Percentiles rank a stretch among this genome's conserved stretches.
These are phyloP conservation scores for Drosophila parthenogenetica DNA, from an alignment of 2,888 invertebrate genomes.

Conservation along the genomic window DNA sequence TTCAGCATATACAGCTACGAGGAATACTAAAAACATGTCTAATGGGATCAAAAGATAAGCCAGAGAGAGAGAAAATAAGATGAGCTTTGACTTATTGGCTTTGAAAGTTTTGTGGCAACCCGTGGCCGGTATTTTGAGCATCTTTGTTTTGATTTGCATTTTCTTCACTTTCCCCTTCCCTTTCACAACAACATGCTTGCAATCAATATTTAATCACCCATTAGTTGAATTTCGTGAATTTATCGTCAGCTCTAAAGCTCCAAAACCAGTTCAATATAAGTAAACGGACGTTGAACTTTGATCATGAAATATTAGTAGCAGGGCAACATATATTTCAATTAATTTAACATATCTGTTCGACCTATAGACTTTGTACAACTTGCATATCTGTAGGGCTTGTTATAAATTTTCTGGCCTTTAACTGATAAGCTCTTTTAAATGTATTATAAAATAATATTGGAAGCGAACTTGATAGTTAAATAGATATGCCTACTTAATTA, in stretches of 20 bases:
- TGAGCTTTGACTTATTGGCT: conserved; percentile 1
- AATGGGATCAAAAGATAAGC: background rate
- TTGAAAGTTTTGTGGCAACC: conserved; percentile 10
- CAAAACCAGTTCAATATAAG: background rate
- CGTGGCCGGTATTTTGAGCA: conserved; percentile 11
- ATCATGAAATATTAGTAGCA: background rate
- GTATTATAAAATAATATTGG: conserved; percentile 24
- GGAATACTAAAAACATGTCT: background rate
- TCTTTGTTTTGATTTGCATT: conserved; percentile 58
- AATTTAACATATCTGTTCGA: conserved; percentile 3
- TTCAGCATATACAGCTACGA: conserved; percentile 31
- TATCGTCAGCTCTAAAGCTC: background rate
- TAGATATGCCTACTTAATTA: background rate
- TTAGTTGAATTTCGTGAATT: conserved; percentile 31
- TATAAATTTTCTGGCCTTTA: conserved; percentile 29
- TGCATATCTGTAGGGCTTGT: conserved; percentile 2
- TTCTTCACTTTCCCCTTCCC: conserved; percentile 17
- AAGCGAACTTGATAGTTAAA: background rate
- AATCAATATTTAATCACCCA: conserved; percentile 5
- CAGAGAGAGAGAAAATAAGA: background rate
- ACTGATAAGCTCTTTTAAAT: conserved; percentile 64
- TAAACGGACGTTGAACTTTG: conserved; percentile 43
- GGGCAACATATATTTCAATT: conserved; percentile 13
- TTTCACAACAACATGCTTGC: conserved; percentile 13
- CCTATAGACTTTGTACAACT: conserved; percentile 43